Conservation (phyloP, 2,888 invertebrate genomes). For the Mesochorus sp. region DNA sequence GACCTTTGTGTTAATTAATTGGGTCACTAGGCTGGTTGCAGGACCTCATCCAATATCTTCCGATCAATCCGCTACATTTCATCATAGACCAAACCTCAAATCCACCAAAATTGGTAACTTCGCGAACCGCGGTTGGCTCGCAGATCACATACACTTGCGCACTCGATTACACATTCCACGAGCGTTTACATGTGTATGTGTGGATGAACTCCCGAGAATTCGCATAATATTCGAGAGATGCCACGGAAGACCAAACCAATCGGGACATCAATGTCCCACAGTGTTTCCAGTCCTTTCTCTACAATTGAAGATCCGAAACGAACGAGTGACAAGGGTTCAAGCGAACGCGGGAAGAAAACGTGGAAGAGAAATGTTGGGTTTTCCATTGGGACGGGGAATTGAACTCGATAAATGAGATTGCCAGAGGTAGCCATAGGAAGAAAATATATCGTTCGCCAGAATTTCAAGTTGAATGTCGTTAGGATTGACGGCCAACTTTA, state of each 20-base stretch:
- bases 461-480: not conserved
- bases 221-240: conserved; percentile 34
- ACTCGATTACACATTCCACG: conserved; percentile 2
- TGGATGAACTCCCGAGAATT: conserved; percentile 18
- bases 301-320: conserved; percentile 19
- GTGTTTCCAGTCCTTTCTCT: conserved; percentile 7
- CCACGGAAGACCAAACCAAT: conserved; percentile 8
- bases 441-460: not conserved
- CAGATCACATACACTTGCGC: conserved; percentile 13
- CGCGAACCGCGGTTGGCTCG: conserved; percentile 42
- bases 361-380: conserved; percentile 12
- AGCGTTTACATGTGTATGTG: not conserved
- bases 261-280: conserved; percentile 25
- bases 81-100: conserved; percentile 29
- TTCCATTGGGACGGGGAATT: conserved; percentile 24
- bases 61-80: conserved; percentile 21
- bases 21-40: conserved; percentile 8
- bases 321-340: conserved; percentile 26
- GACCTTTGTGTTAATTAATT: conserved; percentile 4
- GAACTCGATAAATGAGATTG: conserved; percentile 23
- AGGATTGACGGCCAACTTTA: no score
- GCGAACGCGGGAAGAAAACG: conserved; percentile 16
- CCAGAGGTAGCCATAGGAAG: conserved; percentile 13
- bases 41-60: conserved; percentile 14
- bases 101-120: conserved; percentile 47